phyloP scores from a whole-genome alignment of 2,797 vertebrate genomes.

The Manis javanica region DNA sequence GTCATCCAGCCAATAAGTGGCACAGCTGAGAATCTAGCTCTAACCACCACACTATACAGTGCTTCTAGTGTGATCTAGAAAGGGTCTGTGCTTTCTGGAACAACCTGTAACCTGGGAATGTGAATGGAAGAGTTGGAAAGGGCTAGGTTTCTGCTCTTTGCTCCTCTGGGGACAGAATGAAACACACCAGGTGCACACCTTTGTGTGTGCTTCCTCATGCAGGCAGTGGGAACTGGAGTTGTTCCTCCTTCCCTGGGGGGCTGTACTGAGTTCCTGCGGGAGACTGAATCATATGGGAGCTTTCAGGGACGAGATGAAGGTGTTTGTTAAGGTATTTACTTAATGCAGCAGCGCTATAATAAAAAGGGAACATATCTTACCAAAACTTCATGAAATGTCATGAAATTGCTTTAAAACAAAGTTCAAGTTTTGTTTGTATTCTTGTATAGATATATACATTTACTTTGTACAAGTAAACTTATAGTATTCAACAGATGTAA shows the following conservation, averaged over 20 bases:
- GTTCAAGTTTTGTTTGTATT: neutral
- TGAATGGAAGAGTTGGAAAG: neutral
- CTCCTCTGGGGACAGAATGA: neutral
- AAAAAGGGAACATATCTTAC: neutral
- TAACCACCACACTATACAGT: accelerated
- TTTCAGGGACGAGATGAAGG: neutral
- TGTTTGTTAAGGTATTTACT: neutral
- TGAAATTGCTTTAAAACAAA: neutral
- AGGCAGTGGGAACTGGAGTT: accelerated
- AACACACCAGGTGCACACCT: neutral
- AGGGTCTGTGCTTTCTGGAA: neutral
- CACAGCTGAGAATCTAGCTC: neutral
- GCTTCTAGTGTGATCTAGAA: neutral
- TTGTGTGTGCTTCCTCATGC: accelerated
- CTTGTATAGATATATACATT: neutral
- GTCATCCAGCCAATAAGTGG: neutral
- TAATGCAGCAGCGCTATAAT: neutral
- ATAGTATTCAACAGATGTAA: neutral
- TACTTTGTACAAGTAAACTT: neutral
- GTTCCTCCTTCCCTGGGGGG: neutral
- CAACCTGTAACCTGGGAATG: neutral
- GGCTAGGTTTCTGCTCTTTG: neutral
- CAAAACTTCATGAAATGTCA: neutral
- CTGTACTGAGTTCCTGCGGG: neutral
- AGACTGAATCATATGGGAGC: neutral